Evolutionary conservation across 2,888 invertebrate species (phyloP).

Genomic region (Hoplodrina blanda): DNA sequence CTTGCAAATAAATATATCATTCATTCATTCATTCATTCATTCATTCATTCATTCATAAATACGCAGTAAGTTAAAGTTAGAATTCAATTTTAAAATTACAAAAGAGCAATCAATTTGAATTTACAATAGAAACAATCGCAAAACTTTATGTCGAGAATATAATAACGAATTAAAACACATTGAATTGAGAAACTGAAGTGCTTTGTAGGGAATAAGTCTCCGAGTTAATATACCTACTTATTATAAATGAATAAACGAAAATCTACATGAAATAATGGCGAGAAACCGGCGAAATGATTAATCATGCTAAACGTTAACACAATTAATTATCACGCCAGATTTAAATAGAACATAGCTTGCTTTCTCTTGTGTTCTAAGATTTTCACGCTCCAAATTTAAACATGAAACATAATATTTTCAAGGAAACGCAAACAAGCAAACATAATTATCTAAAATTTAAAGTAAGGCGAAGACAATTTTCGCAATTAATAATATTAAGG

Average conservation of each 20-base stretch:
- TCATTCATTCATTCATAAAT: too few species aligned
- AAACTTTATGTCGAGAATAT: conserved; percentile 11
- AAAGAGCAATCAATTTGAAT: conserved; percentile 21
- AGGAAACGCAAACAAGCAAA: background rate
- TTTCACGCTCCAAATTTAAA: conserved; percentile 1
- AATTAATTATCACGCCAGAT: background rate
- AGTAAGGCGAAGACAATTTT: background rate
- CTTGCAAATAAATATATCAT: too few species aligned
- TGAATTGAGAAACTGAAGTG: background rate
- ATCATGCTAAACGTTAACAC: background rate
- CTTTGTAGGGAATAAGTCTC: background rate
- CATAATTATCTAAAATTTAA: background rate
- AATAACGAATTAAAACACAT: conserved; percentile 12
- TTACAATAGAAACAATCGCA: conserved; percentile 12
- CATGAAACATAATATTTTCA: background rate
- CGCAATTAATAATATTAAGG: conserved; percentile 4
- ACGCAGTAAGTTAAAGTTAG: background rate
- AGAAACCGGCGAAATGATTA: background rate
- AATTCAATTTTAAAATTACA: conserved; percentile 26
- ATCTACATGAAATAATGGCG: background rate
- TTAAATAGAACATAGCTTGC: background rate
- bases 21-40: too few species aligned
- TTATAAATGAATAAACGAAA: background rate
- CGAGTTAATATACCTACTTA: background rate
- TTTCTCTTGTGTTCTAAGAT: background rate